Base-by-base conservation (phyloP, 2,113 vertebrate species). In the Zosterops japonicus region DNA sequence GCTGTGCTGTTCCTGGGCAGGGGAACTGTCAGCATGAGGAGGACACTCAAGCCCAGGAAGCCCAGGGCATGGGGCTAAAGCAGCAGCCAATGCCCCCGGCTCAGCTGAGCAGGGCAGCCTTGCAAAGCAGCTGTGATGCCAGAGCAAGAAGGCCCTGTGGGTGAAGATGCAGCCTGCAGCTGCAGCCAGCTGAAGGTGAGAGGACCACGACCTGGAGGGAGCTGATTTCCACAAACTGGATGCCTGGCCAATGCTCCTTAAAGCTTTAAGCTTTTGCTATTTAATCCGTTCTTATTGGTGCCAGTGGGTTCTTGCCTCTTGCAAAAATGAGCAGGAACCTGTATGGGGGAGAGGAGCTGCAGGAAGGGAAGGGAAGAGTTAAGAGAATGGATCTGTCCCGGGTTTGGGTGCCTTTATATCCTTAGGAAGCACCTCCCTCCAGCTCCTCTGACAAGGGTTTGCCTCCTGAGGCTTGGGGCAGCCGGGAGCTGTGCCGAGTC, bases 381-480 rank as follows among this genome's bases (percentile, higher is more conserved):
- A 60, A 81, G 60, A 61, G 60, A 61, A 78, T 15, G 53, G 69
- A 68, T 84, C 86, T 90, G 86, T 65, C 77, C 88, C 14, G 1
- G 49, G 20, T 87, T 81, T 75, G 35, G 22, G 36, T 88, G 90
- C 71, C 69, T 89, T 67, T 42, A 35, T 60, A 71, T 53, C 28
- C 47, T 83, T 60, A 85, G 87, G 88, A 94, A 92, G 69, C 64
- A 83, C n/a, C 75, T 89, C 57, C 47, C 47, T 95, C 44, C 93
- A 87, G 79, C 81, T 83, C 70, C 29, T 94, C 64, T 42, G 64
- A 39, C 21, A 22, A 55, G 69, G 84, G 56, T 78, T 91, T 92
- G 85, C 85, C 77, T 96, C 83, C 71, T 89, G 82, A 49, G 71
- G 46, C 41, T 50, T 53, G 52, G 82, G 70, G 70, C 33, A 70